Evolutionary conservation across 2,113 vertebrate species (phyloP).

Genomic region (Vidua chalybeata): DNA sequence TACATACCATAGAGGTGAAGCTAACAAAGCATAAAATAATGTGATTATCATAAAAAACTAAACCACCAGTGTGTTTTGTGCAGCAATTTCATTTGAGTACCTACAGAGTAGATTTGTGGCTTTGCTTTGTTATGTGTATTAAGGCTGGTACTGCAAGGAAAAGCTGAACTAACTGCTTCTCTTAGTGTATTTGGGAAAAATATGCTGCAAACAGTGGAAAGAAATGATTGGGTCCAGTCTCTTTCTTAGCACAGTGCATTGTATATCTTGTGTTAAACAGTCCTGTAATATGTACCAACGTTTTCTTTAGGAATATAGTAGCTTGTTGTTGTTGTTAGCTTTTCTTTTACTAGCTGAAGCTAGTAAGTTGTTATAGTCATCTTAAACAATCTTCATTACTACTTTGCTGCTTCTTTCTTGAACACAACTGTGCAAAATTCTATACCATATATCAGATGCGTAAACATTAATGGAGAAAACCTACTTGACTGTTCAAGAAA

Average conservation of each 20-base stretch:
- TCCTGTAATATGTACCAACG: not conserved
- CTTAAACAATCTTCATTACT: not conserved
- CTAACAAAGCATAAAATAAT: not conserved
- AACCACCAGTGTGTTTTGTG: not conserved
- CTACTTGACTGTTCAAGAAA: not conserved
- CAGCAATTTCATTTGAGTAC: not conserved
- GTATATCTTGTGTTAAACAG: not conserved
- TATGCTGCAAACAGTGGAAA: not conserved
- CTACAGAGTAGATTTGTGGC: not conserved
- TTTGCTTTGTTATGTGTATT: not conserved
- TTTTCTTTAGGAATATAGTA: not conserved
- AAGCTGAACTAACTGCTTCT: not conserved
- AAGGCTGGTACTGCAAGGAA: not conserved
- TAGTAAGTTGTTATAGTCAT: not conserved
- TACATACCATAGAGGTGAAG: not conserved
- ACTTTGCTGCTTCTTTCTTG: not conserved
- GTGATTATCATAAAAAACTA: not conserved
- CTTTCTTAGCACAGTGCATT: not conserved
- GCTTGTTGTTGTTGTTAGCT: not conserved
- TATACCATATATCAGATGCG: not conserved
- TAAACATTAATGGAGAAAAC: not conserved
- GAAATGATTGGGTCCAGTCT: rapidly evolving
- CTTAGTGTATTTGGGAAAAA: not conserved
- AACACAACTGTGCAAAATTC: not conserved
- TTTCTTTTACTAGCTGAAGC: not conserved